These are phyloP conservation scores for Dendrolimus kikuchii DNA, from an alignment of 1,140 invertebrate genomes.

Conservation along the genomic window DNA sequence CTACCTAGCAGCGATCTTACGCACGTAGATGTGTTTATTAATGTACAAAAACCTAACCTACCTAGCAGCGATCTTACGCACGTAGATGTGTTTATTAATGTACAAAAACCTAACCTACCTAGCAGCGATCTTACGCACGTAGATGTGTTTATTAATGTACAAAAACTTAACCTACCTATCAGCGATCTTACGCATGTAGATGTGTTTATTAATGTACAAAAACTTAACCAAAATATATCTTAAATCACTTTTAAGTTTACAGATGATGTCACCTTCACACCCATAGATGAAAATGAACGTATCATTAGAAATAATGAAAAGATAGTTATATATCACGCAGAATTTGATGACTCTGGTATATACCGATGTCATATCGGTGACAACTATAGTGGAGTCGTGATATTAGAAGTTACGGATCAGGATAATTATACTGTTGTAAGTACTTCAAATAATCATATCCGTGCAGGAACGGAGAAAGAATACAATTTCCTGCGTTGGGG, in stretches of 20 bases:
- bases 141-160: too few species aligned
- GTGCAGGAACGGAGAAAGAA: neutral
- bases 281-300: constrained; percentile 13
- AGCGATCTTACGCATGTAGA: too few species aligned
- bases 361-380: constrained; percentile 27
- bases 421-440: constrained; percentile 26
- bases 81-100: too few species aligned
- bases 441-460: neutral
- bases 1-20: too few species aligned
- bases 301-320: constrained; percentile 12
- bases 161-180: too few species aligned
- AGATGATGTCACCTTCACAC: constrained; percentile 14
- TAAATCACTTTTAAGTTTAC: constrained; percentile 7
- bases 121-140: too few species aligned
- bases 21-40: too few species aligned
- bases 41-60: too few species aligned
- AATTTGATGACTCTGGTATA: constrained; percentile 20
- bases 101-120: too few species aligned
- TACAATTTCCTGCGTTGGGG: too few species aligned
- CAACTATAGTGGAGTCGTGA: constrained; percentile 10
- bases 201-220: too few species aligned
- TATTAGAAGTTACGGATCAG: constrained; percentile 31
- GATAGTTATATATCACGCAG: constrained; percentile 30
- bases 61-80: too few species aligned
- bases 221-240: neutral